Evolutionary conservation across 2,888 invertebrate species (phyloP).

Genomic region (Lycophotia porphyrea): DNA sequence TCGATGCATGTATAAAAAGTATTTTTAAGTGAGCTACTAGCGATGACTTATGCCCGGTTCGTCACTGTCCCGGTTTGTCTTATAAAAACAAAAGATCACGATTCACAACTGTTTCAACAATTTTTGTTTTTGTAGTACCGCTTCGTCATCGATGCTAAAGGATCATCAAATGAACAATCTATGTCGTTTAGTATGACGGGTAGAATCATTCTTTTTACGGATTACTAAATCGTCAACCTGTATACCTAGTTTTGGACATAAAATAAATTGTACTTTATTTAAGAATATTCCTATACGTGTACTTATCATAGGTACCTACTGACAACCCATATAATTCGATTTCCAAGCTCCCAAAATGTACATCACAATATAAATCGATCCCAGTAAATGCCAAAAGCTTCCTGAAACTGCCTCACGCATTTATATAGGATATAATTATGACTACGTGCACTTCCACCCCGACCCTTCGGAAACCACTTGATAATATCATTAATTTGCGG

Average conservation of each 20-base stretch:
- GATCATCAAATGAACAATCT: no score
- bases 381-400: constrained; percentile 24
- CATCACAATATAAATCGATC: constrained; percentile 6
- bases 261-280: neutral
- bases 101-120: no score
- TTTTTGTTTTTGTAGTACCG: no score
- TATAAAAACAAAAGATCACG: no score
- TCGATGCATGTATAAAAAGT: neutral
- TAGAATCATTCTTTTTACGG: neutral
- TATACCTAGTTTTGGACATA: neutral
- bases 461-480: constrained; percentile 46
- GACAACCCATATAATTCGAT: neutral
- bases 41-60: no score
- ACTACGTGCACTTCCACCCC: constrained; percentile 33
- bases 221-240: neutral
- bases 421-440: constrained; percentile 40
- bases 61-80: no score
- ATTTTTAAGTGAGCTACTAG: no score
- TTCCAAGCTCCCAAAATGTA: neutral
- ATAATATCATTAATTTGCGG: constrained; percentile 51
- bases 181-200: neutral
- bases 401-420: constrained; percentile 18
- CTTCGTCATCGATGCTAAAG: no score
- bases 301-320: neutral
- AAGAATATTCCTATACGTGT: neutral